Evolutionary conservation across 2,113 vertebrate species (phyloP).

Genomic region (Ptilorrhoa leucosticta): DNA sequence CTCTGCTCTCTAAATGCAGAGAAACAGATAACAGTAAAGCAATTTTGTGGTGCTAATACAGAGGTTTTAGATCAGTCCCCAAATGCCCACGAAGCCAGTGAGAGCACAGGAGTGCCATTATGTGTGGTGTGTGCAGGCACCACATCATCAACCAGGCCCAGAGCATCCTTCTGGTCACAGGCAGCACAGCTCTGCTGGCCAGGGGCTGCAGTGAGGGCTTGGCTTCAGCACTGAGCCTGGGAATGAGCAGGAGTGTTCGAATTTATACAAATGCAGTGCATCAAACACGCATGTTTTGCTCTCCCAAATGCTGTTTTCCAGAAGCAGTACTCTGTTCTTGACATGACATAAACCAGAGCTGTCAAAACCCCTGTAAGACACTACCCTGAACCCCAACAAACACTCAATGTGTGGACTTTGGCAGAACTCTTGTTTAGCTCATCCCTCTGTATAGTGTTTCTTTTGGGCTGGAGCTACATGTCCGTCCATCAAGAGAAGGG

Average conservation of each 20-base stretch:
- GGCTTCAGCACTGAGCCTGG: not conserved
- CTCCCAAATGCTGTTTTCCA: not conserved
- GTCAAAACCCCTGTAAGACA: accelerated
- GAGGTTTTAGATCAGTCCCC: not conserved
- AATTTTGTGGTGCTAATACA: not conserved
- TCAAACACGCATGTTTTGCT: not conserved
- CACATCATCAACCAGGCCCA: not conserved
- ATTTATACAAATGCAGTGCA: not conserved
- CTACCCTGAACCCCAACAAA: not conserved
- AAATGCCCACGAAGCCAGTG: not conserved
- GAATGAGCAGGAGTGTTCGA: too few relatives aligned
- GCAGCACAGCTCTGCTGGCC: not conserved
- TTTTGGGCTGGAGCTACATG: not conserved
- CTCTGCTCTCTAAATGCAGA: not conserved
- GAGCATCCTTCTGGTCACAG: not conserved
- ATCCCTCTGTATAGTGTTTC: not conserved
- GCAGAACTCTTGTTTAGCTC: not conserved
- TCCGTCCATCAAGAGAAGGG: not conserved
- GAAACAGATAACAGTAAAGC: not conserved
- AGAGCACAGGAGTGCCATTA: not conserved
- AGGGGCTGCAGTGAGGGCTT: too few relatives aligned
- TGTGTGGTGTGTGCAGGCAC: not conserved
- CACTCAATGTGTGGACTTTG: accelerated
- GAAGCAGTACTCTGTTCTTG: not conserved
- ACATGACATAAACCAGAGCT: not conserved